Base-by-base conservation (phyloP, 2,113 vertebrate species). In the Cynoglossus semilaevis region DNA sequence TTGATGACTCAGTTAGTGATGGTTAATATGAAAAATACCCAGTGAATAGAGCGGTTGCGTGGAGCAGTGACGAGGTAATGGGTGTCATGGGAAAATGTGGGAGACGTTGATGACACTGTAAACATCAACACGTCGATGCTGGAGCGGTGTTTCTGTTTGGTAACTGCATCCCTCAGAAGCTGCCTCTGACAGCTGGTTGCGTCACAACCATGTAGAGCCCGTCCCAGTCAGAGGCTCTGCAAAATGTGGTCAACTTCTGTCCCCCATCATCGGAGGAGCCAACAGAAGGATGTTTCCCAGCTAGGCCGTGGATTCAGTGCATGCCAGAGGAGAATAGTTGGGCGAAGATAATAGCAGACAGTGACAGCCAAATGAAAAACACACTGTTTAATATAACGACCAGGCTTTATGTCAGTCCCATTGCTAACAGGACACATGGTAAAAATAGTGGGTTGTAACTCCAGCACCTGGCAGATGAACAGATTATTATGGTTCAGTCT, bases 61-160 rank as follows among this genome's bases (percentile, higher is more conserved):
- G 53, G 9, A 51, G 15, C 19, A 18, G 51, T 37, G 66, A 63
- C 35, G 15, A 44, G 46, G 62, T 17, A n/a, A 2, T 16, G 34
- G 47, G 45, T 64, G 67, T 68, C 52, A 8, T 12, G 18, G 62
- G 57, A 13, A 60, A 78, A 72, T 45, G 52, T 72, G 58, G 61
- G 37, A 41, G 3, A 41, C 38, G 14, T 41, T 14, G 14, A 14
- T 13, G 38, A 41, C 38, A 41, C 14, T 12, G 38, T 41, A 11
- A 41, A 12, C 38, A 41, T 13, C 38, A 70, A 58, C 46, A 49
- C 56, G 40, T 52, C 63, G 51, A 56, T 64, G 17, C 42, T 47
- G 38, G 11, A 41, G 12, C 38, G 4, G 38, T 41, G 38, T 41
- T 14, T 13, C 4, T 5, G 9, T 13, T 13, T 29, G 22, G 22